Evolutionary conservation across 2,888 invertebrate species (phyloP).

Genomic region (Sarcophaga caerulescens): DNA sequence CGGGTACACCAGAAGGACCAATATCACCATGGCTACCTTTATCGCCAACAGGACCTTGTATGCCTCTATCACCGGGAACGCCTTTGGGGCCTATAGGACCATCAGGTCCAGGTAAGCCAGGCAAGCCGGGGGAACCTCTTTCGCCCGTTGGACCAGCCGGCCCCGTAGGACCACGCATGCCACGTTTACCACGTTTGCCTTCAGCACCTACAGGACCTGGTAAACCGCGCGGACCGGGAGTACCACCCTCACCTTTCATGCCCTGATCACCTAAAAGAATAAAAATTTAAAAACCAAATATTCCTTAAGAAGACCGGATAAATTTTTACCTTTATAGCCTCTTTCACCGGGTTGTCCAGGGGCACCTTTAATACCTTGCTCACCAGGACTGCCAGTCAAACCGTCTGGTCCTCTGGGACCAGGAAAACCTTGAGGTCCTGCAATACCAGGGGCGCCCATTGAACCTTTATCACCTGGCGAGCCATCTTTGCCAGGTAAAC

Average conservation of each 20-base stretch:
- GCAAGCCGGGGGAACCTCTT: constrained; percentile 81
- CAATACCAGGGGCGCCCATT: constrained; percentile 86
- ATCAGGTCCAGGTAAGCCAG: constrained; percentile 86
- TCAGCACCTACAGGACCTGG: constrained; percentile 89
- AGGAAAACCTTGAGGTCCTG: constrained; percentile 91
- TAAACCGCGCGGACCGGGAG: constrained; percentile 87
- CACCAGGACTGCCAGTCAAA: constrained; percentile 87
- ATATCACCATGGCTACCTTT: constrained; percentile 85
- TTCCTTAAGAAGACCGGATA: background rate
- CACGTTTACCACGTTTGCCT: constrained; percentile 90
- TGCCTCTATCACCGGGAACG: constrained; percentile 87
- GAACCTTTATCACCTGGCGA: constrained; percentile 90
- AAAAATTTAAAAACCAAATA: background rate
- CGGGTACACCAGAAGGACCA: constrained; percentile 84
- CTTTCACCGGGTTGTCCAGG: constrained; percentile 89
- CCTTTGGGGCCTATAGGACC: constrained; percentile 91
- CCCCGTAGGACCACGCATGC: constrained; percentile 89
- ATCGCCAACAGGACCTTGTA: constrained; percentile 85
- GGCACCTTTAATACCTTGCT: constrained; percentile 88
- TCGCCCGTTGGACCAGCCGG: constrained; percentile 86
- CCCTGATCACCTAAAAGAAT: constrained; percentile 84
- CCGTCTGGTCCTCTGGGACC: constrained; percentile 91
- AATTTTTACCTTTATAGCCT: constrained; percentile 86
- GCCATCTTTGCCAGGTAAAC: constrained; percentile 90
- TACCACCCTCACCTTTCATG: constrained; percentile 88